A percentile compares a stretch with the other conserved stretches of the same genome.
phyloP scores from a whole-genome alignment of 2,113 vertebrate genomes.

The Chaetops frenatus region DNA sequence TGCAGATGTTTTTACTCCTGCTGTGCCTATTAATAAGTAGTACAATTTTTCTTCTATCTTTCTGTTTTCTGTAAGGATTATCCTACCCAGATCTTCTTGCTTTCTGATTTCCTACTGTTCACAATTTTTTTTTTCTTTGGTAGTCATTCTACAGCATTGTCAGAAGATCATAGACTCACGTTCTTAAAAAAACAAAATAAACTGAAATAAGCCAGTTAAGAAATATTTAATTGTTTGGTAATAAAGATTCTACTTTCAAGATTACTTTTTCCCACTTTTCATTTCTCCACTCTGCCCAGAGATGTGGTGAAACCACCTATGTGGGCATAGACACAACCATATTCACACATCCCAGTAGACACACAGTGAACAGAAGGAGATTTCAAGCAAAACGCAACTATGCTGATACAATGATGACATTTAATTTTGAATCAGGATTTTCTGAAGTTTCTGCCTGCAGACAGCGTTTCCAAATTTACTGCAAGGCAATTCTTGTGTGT shows the following conservation, averaged over 20 bases:
- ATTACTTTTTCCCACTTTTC: neutral
- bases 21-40: neutral
- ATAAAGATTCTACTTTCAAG: neutral
- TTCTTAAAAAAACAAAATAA: neutral
- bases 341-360: neutral
- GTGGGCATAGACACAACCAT: accelerated
- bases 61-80: neutral
- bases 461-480: neutral
- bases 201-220: neutral
- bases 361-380: neutral
- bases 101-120: neutral
- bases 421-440: neutral
- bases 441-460: neutral
- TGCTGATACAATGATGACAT: neutral
- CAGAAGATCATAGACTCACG: neutral
- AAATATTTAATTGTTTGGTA: neutral
- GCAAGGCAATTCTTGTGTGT: neutral
- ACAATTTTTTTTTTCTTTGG: neutral
- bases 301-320: neutral
- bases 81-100: neutral
- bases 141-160: neutral
- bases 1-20: neutral
- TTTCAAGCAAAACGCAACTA: neutral
- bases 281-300: neutral
- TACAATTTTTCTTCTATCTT: neutral